These are phyloP conservation scores for Cylloceria caligata DNA, from an alignment of 2,888 invertebrate genomes.

Conservation along the genomic window DNA sequence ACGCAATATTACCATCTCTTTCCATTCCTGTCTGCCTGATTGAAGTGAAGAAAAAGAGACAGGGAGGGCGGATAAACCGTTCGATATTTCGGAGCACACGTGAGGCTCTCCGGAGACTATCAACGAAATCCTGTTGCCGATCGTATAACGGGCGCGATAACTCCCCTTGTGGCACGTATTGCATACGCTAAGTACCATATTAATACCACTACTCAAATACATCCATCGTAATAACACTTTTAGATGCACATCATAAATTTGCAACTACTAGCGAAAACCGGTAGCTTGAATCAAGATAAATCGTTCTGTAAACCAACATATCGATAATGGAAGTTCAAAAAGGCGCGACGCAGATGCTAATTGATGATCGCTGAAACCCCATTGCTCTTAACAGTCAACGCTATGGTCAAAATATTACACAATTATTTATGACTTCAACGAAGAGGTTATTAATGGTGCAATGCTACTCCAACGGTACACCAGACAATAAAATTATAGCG, in stretches of 20 bases:
- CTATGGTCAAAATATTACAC: background rate
- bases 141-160: conserved; percentile 3
- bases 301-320: background rate
- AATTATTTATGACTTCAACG: background rate
- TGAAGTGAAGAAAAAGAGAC: background rate
- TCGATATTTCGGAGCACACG: conserved; percentile 16
- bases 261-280: background rate
- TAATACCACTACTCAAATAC: background rate
- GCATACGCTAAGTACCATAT: background rate
- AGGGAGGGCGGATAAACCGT: background rate
- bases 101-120: background rate
- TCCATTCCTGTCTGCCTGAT: conserved; percentile 8
- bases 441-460: background rate
- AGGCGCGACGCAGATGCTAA: no score
- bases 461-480: background rate
- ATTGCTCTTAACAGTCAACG: background rate
- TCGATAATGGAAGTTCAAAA: background rate
- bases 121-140: background rate
- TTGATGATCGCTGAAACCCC: background rate
- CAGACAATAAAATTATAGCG: background rate
- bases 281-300: background rate
- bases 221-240: background rate
- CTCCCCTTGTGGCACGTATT: background rate
- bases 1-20: conserved; percentile 15
- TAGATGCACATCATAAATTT: background rate